Base-by-base conservation (phyloP, 2,797 vertebrate genomes). In the Tinamus major region DNA sequence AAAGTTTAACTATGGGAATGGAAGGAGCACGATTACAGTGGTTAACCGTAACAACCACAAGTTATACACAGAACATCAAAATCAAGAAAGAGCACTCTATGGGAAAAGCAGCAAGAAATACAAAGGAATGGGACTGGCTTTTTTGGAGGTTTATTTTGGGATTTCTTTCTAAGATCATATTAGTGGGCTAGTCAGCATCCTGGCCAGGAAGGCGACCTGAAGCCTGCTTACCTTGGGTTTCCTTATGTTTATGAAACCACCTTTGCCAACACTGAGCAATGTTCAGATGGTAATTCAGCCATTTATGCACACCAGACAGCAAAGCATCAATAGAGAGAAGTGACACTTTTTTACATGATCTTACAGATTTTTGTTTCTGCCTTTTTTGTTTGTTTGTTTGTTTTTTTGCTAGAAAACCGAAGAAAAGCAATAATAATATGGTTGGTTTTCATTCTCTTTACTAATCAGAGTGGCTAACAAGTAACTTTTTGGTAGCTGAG, bases 351-450 rank as follows among this genome's bases (percentile, higher is more conserved):
- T 49, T 63, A 56, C 79, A 49, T 39, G 21, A 29, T 71, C 42
- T 69, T 51, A 51, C 13, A 51, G 49, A 13, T 14, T 92, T 75
- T 49, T 91, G 17, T 74, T 93, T 89, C 24, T 33, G 37, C 10
- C 16, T 29, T 41, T 2, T 21, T 27, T 0, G n/a, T n/a, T n/a
- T n/a, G n/a, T 64, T 41, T 67, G 55, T 24, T 70, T 18, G 46
- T 24, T 70, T 18, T 51, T 49, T 37, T 48, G 5, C 14, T 70
- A 56, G 33, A 89, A 91, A 92, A 75, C 42, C 21, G 72, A 72
- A 90, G 72, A 85, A 75, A 85, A 92, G 93, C 2, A 10, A 56
- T 20, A 56, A 89, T 64, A 78, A 89, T 68, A 59, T 92, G 46
- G 9, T 29, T 67, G 39, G 46, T 44, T 94, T 86, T 83, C 58